Conservation (phyloP, 2,888 invertebrate species). For the Agriopis leucophaearia region DNA sequence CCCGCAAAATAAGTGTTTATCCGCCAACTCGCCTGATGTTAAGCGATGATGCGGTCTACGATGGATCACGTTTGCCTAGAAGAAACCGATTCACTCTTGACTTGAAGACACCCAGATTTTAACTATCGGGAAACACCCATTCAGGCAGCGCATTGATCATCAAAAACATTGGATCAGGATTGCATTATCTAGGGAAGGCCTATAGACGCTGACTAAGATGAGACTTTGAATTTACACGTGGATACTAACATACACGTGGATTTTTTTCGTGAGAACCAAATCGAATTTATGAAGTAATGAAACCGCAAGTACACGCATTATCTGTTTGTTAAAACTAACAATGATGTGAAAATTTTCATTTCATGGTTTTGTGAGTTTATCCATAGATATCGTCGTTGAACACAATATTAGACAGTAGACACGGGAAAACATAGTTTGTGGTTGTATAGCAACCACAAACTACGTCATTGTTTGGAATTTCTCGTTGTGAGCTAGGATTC, state of each 20-base stretch:
- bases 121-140: too few species aligned
- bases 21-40: too few species aligned
- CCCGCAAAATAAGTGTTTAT: too few species aligned
- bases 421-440: conserved; percentile 7
- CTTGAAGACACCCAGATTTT: too few species aligned
- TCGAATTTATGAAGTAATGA: background rate
- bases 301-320: background rate
- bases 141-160: too few species aligned
- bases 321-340: conserved; percentile 5
- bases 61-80: too few species aligned
- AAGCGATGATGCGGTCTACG: too few species aligned
- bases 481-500: background rate
- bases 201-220: background rate
- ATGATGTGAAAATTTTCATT: conserved; percentile 10
- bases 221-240: conserved; percentile 9
- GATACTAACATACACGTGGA: background rate
- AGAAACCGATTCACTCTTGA: too few species aligned
- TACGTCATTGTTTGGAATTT: conserved; percentile 3
- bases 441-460: background rate
- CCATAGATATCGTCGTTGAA: background rate
- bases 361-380: conserved; percentile 3
- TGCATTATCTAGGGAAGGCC: background rate
- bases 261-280: background rate
- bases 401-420: background rate
- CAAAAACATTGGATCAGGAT: too few species aligned